phyloP scores from a whole-genome alignment of 35 echinoderm and acorn worm species.

The Stichopus chloronotus region DNA sequence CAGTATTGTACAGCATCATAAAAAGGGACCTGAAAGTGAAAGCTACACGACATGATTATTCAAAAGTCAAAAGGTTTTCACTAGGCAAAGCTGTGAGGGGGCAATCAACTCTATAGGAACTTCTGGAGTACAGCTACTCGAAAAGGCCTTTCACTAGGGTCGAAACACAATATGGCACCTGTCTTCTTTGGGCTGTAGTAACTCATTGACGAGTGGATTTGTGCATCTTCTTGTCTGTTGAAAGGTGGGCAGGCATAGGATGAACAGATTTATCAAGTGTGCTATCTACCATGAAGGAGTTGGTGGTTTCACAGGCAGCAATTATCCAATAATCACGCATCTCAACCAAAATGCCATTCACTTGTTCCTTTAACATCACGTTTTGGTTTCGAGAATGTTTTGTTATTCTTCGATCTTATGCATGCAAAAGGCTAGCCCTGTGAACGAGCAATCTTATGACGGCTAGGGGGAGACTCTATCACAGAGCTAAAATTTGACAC shows the following conservation, averaged over 20 bases:
- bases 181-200: not conserved
- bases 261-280: not conserved
- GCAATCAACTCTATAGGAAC: not conserved
- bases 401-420: too few species aligned
- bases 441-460: too few species aligned
- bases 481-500: too few species aligned
- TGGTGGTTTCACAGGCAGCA: not conserved
- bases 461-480: too few species aligned
- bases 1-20: too few species aligned
- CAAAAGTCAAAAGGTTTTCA: too few species aligned
- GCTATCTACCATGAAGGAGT: not conserved
- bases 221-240: not conserved
- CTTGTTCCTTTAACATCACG: not conserved
- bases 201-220: not conserved
- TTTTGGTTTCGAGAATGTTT: not conserved
- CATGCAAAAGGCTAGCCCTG: too few species aligned
- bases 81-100: not conserved
- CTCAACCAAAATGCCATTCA: not conserved
- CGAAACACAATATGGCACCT: not conserved
- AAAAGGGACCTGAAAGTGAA: too few species aligned
- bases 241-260: not conserved
- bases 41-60: too few species aligned
- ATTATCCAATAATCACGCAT: not conserved
- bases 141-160: not conserved
- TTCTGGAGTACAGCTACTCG: not conserved